A percentile compares a stretch with the other conserved stretches of the same genome.
These are phyloP conservation scores for Anser cygnoides DNA, from an alignment of 2,113 vertebrate species.

Conservation along the genomic window DNA sequence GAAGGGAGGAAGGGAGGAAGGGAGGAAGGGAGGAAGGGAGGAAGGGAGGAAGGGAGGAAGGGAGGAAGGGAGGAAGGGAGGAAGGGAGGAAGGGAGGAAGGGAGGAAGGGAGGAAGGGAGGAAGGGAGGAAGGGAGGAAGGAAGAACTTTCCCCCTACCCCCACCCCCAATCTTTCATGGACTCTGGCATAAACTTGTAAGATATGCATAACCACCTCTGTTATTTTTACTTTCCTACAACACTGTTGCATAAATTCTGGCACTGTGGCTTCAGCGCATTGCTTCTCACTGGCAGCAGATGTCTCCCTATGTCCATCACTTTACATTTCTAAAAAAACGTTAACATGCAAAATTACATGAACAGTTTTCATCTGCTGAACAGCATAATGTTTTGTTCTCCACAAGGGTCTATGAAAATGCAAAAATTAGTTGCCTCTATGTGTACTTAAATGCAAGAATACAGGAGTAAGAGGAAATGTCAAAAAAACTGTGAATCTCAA, in stretches of 20 bases:
- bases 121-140: too few species aligned
- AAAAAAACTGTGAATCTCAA: not conserved
- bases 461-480: not conserved
- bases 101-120: too few species aligned
- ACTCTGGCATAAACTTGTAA: not conserved
- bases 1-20: too few species aligned
- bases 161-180: not conserved
- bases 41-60: too few species aligned
- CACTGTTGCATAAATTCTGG: not conserved
- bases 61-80: too few species aligned
- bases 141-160: too few species aligned
- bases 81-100: too few species aligned
- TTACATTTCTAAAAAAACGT: not conserved
- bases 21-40: too few species aligned
- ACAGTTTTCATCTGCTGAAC: not conserved
- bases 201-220: not conserved
- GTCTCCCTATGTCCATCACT: not conserved
- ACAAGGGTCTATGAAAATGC: not conserved
- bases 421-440: not conserved
- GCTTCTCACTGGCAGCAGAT: slow-evolving; percentile 3
- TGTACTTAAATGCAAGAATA: not conserved
- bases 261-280: not conserved
- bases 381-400: not conserved
- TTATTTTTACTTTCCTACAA: not conserved
- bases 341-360: not conserved